Evolutionary conservation across 2,888 invertebrate genomes (phyloP).

Genomic region (Lycocerus yunnanus): DNA sequence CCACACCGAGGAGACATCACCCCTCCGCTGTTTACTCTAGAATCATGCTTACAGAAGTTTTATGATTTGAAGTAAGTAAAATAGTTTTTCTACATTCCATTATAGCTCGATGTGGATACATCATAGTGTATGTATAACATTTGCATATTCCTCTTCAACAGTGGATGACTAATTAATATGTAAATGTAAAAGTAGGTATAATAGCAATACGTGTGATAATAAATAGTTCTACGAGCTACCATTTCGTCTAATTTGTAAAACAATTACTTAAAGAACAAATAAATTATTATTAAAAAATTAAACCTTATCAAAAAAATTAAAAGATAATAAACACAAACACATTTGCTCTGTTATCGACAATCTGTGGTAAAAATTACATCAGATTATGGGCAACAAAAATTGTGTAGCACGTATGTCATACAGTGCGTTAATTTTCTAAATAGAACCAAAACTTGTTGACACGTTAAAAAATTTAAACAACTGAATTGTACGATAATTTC

Average conservation of each 20-base stretch:
- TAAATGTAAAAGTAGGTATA: constrained; percentile 5
- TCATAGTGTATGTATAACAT: not conserved
- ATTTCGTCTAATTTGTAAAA: not conserved
- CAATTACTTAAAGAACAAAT: not conserved
- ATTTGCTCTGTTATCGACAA: constrained; percentile 32
- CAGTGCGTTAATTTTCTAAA: not conserved
- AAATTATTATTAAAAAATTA: constrained; percentile 17
- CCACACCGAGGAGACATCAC: not conserved
- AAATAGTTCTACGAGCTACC: not conserved
- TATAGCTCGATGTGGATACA: not conserved
- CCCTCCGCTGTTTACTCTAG: not conserved
- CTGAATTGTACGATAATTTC: not conserved
- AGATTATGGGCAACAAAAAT: not conserved
- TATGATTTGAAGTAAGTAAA: not conserved
- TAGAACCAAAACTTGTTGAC: not conserved
- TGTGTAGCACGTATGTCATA: not conserved
- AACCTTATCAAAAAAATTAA: constrained; percentile 25
- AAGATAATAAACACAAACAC: constrained; percentile 36
- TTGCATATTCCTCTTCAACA: not conserved
- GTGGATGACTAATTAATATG: not conserved
- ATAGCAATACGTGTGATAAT: constrained; percentile 30
- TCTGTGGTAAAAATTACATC: constrained; percentile 26
- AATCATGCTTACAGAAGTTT: too few species aligned
- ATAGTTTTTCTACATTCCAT: not conserved
- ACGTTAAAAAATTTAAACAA: not conserved